These are phyloP conservation scores for Stegostoma tigrinum DNA, from an alignment of 2,113 vertebrate genomes.

Conservation along the genomic window DNA sequence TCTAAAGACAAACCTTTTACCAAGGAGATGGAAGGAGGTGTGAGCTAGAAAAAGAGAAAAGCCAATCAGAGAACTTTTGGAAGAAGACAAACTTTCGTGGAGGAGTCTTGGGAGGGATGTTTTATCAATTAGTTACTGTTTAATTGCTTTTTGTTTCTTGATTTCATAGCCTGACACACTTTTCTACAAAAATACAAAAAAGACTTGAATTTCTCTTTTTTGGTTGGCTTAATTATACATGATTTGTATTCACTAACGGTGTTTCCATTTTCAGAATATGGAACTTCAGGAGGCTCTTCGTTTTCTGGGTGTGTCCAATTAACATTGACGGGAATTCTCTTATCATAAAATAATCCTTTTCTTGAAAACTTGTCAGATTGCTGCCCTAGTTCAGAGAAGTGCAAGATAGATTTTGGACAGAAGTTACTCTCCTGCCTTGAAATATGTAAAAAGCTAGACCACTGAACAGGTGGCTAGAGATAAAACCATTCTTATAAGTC, in stretches of 20 bases:
- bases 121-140: neutral
- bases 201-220: neutral
- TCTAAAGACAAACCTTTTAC: no score
- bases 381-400: neutral
- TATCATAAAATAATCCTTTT: neutral
- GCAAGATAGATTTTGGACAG: neutral
- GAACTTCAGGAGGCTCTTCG: neutral
- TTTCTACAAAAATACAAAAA: no score
- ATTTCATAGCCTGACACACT: neutral
- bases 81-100: no score
- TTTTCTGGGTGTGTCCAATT: neutral
- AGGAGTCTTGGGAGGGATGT: no score
- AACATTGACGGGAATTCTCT: neutral
- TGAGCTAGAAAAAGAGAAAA: no score
- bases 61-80: no score
- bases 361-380: neutral
- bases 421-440: neutral
- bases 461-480: neutral
- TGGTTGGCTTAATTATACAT: neutral
- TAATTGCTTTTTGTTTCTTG: neutral
- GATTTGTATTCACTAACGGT: neutral
- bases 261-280: neutral
- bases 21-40: no score
- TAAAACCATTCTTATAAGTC: neutral
- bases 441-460: neutral